Evolutionary conservation across 2,797 vertebrate species (phyloP), one percentile per base, ranked within the genome.

Genomic region (Rhodeus uyekii): DNA sequence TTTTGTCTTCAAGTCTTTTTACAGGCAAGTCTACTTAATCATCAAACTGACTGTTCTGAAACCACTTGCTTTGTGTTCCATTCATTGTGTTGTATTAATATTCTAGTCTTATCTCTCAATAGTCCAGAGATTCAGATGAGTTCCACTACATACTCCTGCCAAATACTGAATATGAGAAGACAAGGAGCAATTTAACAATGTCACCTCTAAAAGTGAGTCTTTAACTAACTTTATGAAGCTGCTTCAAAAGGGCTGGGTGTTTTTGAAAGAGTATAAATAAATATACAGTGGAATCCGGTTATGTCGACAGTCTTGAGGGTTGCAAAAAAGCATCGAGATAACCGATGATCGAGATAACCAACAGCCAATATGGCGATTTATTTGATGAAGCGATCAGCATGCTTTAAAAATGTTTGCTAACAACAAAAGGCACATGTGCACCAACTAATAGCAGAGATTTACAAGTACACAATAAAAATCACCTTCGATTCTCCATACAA

Each of bases 171-270:
- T 64, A 77, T 18, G 61, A 78, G 29, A 36, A 65, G 27, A 68
- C 22, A 16, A 53, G 34, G 8, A 36, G 29, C 10, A 53, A 78
- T 53, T 67, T 44, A 44, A 32, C 65, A 69, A 58, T 44, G 24
- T 44, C 78, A 71, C 78, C 65, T 60, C 48, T 36, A 78, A 78
- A 65, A 78, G 22, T 6, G 27, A 53, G 61, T 79, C 65, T 79
- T 68, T n/a, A 60, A 27, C 50, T 34, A 42, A 34, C 44, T 80
- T 16, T 34, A 58, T 68, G 36, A 44, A n/a, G 24, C 32, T 16
- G 27, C 48, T 32, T 68, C 3, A 79, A n/a, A n/a, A 42, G 24
- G n/a, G 46, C 12, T 46, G 27, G n/a, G 9, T 36, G 22, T 24
- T 36, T 38, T 38, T 64, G 13, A 44, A 16, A 34, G 16, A 29